Evolutionary conservation across 2,888 invertebrate genomes (phyloP).

Genomic region (Ochropleura plecta): DNA sequence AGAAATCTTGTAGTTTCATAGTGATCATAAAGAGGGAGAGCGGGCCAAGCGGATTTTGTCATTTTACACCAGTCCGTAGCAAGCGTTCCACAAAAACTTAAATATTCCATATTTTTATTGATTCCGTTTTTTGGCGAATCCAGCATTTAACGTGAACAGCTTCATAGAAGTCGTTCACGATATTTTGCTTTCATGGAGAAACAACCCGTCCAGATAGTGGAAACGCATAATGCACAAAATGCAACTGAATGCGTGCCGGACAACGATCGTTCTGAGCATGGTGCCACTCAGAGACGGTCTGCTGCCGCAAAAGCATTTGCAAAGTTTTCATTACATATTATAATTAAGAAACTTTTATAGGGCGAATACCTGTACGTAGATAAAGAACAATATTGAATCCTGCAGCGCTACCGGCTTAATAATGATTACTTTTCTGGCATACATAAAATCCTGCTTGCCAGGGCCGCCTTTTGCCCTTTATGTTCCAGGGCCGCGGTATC

Average conservation of each 20-base stretch:
- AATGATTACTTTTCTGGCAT: neutral
- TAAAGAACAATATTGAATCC: neutral
- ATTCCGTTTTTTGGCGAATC: neutral
- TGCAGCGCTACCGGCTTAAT: neutral
- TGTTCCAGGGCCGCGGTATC: too few relatives aligned
- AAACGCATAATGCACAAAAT: slow-evolving; percentile 32
- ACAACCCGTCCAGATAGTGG: neutral
- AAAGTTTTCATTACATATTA: neutral
- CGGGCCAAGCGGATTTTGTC: neutral
- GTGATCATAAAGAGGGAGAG: neutral
- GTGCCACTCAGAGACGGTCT: neutral
- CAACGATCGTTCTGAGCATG: slow-evolving; percentile 3
- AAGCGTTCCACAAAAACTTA: neutral
- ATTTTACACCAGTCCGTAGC: neutral
- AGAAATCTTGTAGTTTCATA: neutral
- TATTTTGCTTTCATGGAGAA: neutral
- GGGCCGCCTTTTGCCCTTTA: too few relatives aligned
- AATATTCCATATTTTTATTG: neutral
- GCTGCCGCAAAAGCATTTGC: neutral
- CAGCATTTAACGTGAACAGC: neutral
- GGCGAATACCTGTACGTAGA: neutral
- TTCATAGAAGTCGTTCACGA: neutral
- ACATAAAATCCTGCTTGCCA: too few relatives aligned
- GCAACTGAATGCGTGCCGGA: slow-evolving; percentile 45
- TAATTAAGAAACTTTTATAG: neutral